A percentile compares a stretch with the other conserved stretches of the same genome.
These are phyloP conservation scores for Lycaena phlaeas DNA, from an alignment of 2,888 invertebrate species.

Conservation along the genomic window DNA sequence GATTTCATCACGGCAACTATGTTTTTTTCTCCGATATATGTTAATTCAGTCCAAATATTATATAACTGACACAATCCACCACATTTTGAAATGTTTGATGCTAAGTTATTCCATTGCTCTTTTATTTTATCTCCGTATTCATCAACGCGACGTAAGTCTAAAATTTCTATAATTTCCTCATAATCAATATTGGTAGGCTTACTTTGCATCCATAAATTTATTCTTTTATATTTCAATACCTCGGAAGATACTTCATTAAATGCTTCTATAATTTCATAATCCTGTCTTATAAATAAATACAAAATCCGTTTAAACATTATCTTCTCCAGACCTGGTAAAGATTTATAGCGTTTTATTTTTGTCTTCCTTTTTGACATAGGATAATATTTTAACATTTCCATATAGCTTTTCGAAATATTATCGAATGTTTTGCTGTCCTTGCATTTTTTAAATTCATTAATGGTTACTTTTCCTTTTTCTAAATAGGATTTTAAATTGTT, in stretches of 20 bases:
- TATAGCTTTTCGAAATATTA: conserved; percentile 2
- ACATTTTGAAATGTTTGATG: neutral
- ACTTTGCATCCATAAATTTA: neutral
- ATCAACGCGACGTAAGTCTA: neutral
- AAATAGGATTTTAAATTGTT: neutral
- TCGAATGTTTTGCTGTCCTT: conserved; percentile 2
- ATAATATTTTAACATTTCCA: conserved; percentile 7
- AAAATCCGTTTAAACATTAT: conserved; percentile 3
- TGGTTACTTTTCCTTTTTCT: neutral
- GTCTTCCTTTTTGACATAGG: neutral
- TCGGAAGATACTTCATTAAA: conserved; percentile 1
- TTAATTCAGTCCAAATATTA: neutral
- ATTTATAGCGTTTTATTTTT: neutral
- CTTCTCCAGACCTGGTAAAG: neutral
- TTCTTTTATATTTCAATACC: neutral
- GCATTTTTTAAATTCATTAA: neutral
- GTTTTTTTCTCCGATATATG: neutral
- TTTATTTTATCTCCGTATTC: neutral
- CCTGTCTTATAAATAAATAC: conserved; percentile 2
- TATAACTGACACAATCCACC: neutral
- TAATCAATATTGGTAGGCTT: neutral
- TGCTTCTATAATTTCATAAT: conserved; percentile 1
- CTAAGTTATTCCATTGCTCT: neutral
- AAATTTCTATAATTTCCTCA: conserved; percentile 3
- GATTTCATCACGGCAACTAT: neutral